Base-by-base conservation (phyloP, 1,140 invertebrate species). In the Pissodes strobi region DNA sequence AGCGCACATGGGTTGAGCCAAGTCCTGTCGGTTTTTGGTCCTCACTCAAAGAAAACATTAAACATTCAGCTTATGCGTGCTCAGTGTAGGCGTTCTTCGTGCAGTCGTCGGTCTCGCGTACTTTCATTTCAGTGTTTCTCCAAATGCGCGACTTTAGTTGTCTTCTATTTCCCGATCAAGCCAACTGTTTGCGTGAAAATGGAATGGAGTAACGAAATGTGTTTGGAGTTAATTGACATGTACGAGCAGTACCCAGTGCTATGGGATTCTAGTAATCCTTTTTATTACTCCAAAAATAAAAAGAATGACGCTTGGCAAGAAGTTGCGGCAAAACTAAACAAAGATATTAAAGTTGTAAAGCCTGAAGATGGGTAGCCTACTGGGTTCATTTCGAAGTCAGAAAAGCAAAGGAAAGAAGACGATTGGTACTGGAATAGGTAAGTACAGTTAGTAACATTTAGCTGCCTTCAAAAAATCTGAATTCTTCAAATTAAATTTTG, bases 261-360 rank as follows among this genome's bases (percentile, higher is more conserved):
- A 34, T 34, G 30, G 30, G 30, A 34, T 34, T 34, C n/a, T 34
- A 34, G 30, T 34, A 34, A 34, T 34, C 30, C 30, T 34, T 34
- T 34, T 34, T 34, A 34, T 34, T 34, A 34, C 30, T 34, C n/a
- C 30, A 8, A 34, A 34, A 34, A 34, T 34, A 34, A 34, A 34
- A 41, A 41, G 39, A 41, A 41, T n/a, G n/a, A n/a, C n/a, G n/a
- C n/a, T n/a, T n/a, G n/a, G n/a, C n/a, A n/a, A n/a, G n/a, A n/a
- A n/a, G 39, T 41, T 41, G 39, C 39, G 39, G 39, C 39, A 41
- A 41, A 41, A 41, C 39, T 41, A 41, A 41, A 41, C 39, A 41
- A 41, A 41, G 39, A 41, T 41, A 41, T 41, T 41, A 41, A 41
- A 41, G n/a, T n/a, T n/a, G n/a, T n/a, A n/a, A n/a, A n/a, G n/a